These are phyloP conservation scores for Xanthorhoe spadicearia DNA, from an alignment of 2,888 invertebrate species.

Conservation along the genomic window DNA sequence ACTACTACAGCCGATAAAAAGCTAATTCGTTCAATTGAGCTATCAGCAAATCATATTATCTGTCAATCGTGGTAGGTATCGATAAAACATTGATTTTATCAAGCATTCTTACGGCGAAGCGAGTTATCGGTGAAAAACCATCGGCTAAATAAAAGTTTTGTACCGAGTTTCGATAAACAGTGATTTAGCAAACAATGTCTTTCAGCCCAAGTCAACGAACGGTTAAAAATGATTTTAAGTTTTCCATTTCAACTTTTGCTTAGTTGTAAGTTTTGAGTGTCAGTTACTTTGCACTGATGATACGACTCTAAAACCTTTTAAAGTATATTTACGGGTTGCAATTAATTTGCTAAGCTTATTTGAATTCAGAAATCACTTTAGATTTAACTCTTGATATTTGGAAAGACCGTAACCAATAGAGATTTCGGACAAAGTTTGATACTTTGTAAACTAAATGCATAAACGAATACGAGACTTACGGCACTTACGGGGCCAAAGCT, in stretches of 20 bases:
- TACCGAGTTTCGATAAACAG: no score
- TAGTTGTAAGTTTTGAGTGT: conserved; percentile 31
- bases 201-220: conserved; percentile 15
- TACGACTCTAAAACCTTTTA: conserved; percentile 23
- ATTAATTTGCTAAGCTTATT: conserved; percentile 20
- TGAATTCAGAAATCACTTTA: conserved; percentile 21
- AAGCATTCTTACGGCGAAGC: no score
- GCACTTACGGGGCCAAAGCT: no score
- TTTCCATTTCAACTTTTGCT: conserved; percentile 31
- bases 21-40: no score
- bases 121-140: no score
- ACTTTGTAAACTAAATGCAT: neutral
- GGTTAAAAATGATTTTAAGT: conserved; percentile 22
- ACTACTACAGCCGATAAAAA: no score
- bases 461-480: neutral
- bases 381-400: conserved; percentile 15
- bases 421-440: conserved; percentile 2
- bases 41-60: no score
- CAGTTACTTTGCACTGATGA: conserved; percentile 19
- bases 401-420: neutral
- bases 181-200: conserved; percentile 15
- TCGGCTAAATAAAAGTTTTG: no score
- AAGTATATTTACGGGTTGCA: conserved; percentile 19
- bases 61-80: no score
- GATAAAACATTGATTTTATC: no score